Conservation (phyloP, 2,113 vertebrate genomes). For the Lamprotornis superbus region DNA sequence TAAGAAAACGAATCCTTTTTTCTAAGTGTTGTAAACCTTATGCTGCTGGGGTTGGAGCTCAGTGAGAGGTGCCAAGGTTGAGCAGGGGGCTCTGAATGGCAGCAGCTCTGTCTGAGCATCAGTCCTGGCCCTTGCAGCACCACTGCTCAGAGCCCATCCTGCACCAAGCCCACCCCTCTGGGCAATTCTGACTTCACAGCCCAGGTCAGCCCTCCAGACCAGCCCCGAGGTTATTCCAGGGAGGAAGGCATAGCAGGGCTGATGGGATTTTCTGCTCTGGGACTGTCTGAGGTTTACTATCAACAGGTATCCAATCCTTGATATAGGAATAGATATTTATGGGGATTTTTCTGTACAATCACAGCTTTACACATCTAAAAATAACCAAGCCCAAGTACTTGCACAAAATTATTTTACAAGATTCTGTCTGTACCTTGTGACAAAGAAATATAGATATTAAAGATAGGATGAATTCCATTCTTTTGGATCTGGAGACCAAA, state of each 20-base stretch:
- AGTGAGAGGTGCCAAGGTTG: not conserved
- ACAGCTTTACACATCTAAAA: not conserved
- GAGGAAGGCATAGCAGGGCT: not conserved
- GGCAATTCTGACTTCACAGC: not conserved
- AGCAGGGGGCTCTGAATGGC: not conserved
- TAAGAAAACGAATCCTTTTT: not conserved
- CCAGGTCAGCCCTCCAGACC: not conserved
- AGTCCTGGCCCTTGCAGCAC: accelerated
- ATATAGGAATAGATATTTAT: not conserved
- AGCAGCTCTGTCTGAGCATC: not conserved
- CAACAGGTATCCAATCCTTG: not conserved
- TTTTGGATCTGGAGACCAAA: not conserved
- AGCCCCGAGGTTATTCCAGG: not conserved
- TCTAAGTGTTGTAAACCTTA: not conserved
- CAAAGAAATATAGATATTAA: not conserved
- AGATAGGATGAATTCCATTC: not conserved
- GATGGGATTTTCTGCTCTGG: not conserved
- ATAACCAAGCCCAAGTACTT: not conserved
- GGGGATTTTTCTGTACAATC: not conserved
- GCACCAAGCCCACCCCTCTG: not conserved
- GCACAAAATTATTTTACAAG: not conserved
- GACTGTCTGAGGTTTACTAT: not conserved
- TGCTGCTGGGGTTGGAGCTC: not conserved
- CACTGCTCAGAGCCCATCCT: not conserved
- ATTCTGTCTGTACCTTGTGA: not conserved